Evolutionary conservation across 2,888 invertebrate species (phyloP).

Genomic region (Noctua pronuba): DNA sequence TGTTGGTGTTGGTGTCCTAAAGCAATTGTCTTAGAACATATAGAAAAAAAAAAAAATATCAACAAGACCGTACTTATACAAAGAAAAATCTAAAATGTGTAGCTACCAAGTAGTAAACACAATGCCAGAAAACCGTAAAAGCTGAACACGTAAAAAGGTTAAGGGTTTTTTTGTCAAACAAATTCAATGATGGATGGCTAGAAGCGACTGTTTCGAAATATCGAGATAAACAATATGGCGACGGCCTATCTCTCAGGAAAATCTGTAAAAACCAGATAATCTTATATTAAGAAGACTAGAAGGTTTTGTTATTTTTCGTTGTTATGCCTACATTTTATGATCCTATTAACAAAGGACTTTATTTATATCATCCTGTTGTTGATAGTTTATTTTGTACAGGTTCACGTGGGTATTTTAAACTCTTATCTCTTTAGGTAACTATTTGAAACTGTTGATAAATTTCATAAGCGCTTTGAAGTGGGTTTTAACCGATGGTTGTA

Average conservation of each 20-base stretch:
- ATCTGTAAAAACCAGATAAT: conserved; percentile 44
- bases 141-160: conserved; percentile 59
- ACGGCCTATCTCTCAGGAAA: conserved; percentile 20
- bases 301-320: neutral
- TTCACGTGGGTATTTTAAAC: too few relatives aligned
- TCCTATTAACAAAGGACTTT: neutral
- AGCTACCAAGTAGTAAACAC: conserved; percentile 16
- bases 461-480: neutral
- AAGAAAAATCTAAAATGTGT: neutral
- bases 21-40: neutral
- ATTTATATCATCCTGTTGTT: neutral
- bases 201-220: conserved; percentile 24
- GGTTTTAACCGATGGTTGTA: neutral
- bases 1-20: too few relatives aligned
- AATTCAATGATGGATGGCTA: conserved; percentile 63
- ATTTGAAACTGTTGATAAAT: neutral
- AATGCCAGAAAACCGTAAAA: conserved; percentile 42
- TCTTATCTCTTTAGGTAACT: neutral
- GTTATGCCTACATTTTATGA: conserved; percentile 3
- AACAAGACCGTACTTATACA: neutral
- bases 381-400: neutral
- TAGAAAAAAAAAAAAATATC: neutral
- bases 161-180: conserved; percentile 59
- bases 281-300: conserved; percentile 21
- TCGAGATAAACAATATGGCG: conserved; percentile 29